Evolutionary conservation across 2,113 vertebrate species (phyloP), one percentile per base, ranked within the genome.

Genomic region (Poeciliopsis occidentalis): DNA sequence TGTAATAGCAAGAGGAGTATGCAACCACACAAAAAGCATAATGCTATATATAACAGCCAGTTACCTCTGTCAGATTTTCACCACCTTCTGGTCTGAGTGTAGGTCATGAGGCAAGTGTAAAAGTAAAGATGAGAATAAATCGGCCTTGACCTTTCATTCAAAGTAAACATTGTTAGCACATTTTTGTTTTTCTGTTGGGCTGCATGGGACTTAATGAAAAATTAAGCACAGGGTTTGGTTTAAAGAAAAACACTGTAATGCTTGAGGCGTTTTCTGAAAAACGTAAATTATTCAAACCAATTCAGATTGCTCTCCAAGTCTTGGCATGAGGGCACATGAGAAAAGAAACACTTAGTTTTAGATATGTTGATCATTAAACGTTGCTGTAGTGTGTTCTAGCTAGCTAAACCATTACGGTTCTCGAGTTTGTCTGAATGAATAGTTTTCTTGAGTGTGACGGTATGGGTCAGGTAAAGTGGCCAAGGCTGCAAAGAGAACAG

Each of bases 1-100:
- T 71, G 47, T 78, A 80, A 83, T 67, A 78, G 76, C 63, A 26
- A 64, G 65, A 78, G 57, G 64, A 1, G 67, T 69, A 84, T 80
- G 84, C 83, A 83, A 60, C 76, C 73, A 19, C 77, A 82, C 70
- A 78, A 37, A 70, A 64, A 10, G 54, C 39, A 65, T 32, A 4
- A 12, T 39, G 27, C 37, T 62, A 27, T 71, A 62, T 76, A 84
- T 67, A 86, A 71, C 71, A 60, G 47, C 68, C 11, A 27, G 62
- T 32, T 67, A 73, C 47, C 24, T 71, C 61, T 76, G 75, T 79
- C 64, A 64, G 72, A 44, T 63, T 67, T 61, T 76, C 63, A 74
- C 65, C 71, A 69, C 61, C 64, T 51, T 12, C 19, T 51, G 60
- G 39, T 34, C 7, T 41, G 61, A 64, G 76, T 77, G 22, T 4